These are phyloP conservation scores for Coelinius sp. DNA, from an alignment of 2,888 invertebrate species.

Conservation along the genomic window DNA sequence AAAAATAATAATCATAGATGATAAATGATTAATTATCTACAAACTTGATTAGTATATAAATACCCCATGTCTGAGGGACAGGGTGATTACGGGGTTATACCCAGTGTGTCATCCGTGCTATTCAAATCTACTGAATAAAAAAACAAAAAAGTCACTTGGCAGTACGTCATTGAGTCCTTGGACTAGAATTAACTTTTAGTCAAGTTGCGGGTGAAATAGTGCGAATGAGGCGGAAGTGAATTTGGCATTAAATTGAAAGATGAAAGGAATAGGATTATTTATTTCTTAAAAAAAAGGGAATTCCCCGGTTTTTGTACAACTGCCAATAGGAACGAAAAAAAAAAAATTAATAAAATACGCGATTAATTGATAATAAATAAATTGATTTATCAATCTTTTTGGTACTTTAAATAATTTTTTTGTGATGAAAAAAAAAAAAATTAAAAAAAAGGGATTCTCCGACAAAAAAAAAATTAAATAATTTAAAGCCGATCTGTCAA, in stretches of 20 bases:
- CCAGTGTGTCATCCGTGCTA: conserved; percentile 32
- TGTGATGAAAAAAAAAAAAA: too few species aligned
- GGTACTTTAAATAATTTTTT: too few species aligned
- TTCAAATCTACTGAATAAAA: conserved; percentile 15
- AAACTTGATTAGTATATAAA: conserved; percentile 17
- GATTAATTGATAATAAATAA: not conserved
- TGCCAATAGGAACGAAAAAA: too few species aligned
- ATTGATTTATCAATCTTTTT: not conserved
- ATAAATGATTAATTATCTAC: conserved; percentile 10
- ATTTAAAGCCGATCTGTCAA: conserved; percentile 6
- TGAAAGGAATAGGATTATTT: not conserved
- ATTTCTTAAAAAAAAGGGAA: too few species aligned
- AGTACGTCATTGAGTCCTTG: conserved; percentile 15
- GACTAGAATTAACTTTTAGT: conserved; percentile 31
- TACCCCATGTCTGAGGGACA: conserved; percentile 8
- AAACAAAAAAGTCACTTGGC: conserved; percentile 16
- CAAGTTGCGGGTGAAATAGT: not conserved
- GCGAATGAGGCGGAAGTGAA: conserved; percentile 29
- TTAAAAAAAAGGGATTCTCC: not conserved
- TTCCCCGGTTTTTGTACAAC: too few species aligned
- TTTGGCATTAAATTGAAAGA: conserved; percentile 31
- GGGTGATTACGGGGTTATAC: conserved; percentile 22
- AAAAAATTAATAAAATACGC: too few species aligned
- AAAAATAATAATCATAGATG: too few species aligned
- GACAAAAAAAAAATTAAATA: not conserved